phyloP scores from a whole-genome alignment of 2,888 invertebrate genomes.

The Hoplodrina blanda region DNA sequence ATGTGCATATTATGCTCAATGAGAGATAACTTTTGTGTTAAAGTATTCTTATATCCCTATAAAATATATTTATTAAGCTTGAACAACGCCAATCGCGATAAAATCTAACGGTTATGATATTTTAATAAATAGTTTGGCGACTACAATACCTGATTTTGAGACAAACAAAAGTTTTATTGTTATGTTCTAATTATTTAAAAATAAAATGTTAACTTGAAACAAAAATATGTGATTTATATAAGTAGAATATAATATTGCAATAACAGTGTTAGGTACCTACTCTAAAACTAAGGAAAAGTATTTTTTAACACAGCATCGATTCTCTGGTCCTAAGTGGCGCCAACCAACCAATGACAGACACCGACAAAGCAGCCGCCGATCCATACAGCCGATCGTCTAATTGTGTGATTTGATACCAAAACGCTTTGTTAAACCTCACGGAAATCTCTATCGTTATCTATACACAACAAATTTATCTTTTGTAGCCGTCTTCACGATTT shows the following conservation, averaged over 20 bases:
- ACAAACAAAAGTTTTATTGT: conserved; percentile 22
- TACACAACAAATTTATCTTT: conserved; percentile 85
- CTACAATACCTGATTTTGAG: neutral
- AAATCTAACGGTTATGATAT: conserved; percentile 12
- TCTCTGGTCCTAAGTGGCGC: conserved; percentile 70
- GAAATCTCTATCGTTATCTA: conserved; percentile 87
- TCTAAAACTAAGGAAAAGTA: neutral
- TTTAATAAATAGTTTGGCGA: conserved; percentile 15
- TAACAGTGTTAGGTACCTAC: neutral
- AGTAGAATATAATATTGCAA: conserved; percentile 5
- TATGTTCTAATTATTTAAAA: conserved; percentile 15
- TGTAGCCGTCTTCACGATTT: conserved; percentile 75
- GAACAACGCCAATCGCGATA: conserved; percentile 12
- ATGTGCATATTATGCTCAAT: conserved; percentile 26
- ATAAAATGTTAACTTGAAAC: neutral
- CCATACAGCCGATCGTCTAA: conserved; percentile 87
- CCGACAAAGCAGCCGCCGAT: conserved; percentile 86
- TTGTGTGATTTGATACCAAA: conserved; percentile 90
- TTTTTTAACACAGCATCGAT: conserved; percentile 15
- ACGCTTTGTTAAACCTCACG: conserved; percentile 86
- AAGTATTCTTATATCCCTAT: conserved; percentile 17
- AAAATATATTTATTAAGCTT: conserved; percentile 11
- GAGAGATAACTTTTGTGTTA: neutral
- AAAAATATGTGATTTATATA: conserved; percentile 11
- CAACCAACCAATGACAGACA: conserved; percentile 79